Evolutionary conservation across 2,113 vertebrate species (phyloP).

Genomic region (Pteruthius melanotis): DNA sequence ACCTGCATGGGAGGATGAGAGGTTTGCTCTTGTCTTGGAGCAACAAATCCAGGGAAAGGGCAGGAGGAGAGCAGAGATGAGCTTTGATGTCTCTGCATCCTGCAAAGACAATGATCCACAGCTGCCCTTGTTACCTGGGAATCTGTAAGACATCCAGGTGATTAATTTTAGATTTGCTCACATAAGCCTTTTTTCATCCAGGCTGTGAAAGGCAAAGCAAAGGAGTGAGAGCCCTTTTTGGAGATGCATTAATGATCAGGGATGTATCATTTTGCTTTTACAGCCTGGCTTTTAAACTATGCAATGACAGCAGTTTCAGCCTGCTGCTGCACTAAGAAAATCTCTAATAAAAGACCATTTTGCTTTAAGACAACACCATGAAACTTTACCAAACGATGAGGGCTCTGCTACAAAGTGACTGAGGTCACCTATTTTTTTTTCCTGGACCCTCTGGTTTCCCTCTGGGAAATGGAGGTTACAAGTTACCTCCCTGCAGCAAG

Average conservation of each 20-base stretch:
- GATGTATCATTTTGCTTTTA: not conserved
- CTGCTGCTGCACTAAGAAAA: not conserved
- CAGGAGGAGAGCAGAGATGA: not conserved
- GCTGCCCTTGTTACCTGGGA: conserved; percentile 9
- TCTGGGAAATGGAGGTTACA: not conserved
- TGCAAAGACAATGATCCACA: not conserved
- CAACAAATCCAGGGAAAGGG: not conserved
- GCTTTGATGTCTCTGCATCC: not conserved
- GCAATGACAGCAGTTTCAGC: not conserved
- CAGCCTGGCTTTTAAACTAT: not conserved
- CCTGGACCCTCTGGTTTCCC: not conserved
- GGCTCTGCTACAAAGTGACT: not conserved
- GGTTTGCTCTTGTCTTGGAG: not conserved
- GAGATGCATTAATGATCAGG: not conserved
- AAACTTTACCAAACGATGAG: not conserved
- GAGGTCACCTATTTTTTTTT: not conserved
- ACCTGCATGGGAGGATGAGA: fast-evolving
- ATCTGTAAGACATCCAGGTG: not conserved
- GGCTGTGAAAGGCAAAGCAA: not conserved
- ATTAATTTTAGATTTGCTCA: conserved; percentile 47
- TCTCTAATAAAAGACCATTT: not conserved
- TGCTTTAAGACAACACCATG: not conserved
- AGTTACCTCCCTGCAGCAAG: not conserved
- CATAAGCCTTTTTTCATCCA: not conserved
- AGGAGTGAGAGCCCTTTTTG: not conserved